These are phyloP conservation scores for Metellina segmentata DNA, from an alignment of 2,888 invertebrate genomes.

Conservation along the genomic window DNA sequence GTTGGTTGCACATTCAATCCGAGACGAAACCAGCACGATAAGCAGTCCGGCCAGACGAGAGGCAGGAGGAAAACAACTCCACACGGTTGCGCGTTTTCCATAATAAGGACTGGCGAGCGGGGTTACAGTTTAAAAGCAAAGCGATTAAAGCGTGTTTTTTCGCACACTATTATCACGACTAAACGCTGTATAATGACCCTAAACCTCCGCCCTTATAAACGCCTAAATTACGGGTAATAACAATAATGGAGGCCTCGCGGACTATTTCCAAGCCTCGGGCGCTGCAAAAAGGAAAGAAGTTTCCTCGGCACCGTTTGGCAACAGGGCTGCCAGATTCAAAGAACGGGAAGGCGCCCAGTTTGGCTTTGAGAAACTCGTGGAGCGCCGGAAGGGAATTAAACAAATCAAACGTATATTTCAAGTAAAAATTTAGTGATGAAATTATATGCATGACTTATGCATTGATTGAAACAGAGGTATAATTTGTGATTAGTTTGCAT, in stretches of 20 bases:
- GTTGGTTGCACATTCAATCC: neutral
- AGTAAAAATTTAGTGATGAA: neutral
- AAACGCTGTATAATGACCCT: slow-evolving; percentile 73
- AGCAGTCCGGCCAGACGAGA: neutral
- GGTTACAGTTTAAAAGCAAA: slow-evolving; percentile 65
- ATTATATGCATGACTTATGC: no score
- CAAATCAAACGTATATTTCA: neutral
- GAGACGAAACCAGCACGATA: no score
- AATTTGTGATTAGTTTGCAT: no score
- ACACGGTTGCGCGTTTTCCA: slow-evolving; percentile 43
- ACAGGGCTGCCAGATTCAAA: slow-evolving; percentile 5
- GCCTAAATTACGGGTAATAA: slow-evolving; percentile 75
- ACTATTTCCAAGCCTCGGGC: slow-evolving; percentile 67
- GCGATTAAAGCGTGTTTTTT: slow-evolving; percentile 73
- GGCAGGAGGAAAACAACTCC: slow-evolving; percentile 14
- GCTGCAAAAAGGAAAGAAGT: slow-evolving; percentile 61
- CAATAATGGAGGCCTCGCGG: slow-evolving; percentile 71
- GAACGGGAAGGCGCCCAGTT: neutral
- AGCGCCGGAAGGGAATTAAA: neutral
- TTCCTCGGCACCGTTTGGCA: slow-evolving; percentile 65
- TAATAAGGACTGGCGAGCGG: slow-evolving; percentile 38
- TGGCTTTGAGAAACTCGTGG: neutral
- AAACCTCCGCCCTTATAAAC: slow-evolving; percentile 72
- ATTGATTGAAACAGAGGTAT: no score
- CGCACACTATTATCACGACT: slow-evolving; percentile 75